Evolutionary conservation across 2,113 vertebrate species (phyloP).

Genomic region (Osmerus eperlanus): DNA sequence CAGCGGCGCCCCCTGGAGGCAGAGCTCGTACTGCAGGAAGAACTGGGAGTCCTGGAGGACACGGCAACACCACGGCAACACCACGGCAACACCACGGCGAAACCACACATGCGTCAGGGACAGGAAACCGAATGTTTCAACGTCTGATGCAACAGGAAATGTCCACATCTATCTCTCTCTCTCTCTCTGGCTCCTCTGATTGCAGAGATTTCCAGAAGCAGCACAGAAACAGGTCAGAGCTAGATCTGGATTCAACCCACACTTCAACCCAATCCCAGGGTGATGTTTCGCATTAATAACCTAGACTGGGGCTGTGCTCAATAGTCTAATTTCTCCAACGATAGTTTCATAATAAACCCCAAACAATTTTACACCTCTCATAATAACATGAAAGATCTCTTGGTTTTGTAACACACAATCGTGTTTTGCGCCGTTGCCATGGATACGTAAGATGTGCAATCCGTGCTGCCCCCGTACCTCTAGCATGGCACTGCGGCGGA

Average conservation of each 20-base stretch:
- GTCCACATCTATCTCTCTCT: neutral
- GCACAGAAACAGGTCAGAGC: neutral
- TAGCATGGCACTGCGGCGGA: conserved; percentile 85
- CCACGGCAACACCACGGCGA: neutral
- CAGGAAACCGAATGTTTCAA: neutral
- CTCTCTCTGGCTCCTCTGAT: neutral
- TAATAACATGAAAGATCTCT: neutral
- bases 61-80: neutral
- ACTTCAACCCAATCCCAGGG: too few species aligned
- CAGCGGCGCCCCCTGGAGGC: conserved; percentile 77
- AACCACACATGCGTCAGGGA: neutral
- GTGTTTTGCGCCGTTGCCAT: too few species aligned
- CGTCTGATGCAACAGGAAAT: neutral
- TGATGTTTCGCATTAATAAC: too few species aligned
- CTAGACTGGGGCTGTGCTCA: too few species aligned
- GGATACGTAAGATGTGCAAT: neutral
- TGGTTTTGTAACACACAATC: neutral
- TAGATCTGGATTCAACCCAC: neutral
- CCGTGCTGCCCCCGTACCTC: conserved; percentile 67
- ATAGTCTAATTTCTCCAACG: too few species aligned
- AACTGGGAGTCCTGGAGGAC: conserved; percentile 83
- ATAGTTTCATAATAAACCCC: too few species aligned
- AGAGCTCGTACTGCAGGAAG: conserved; percentile 87
- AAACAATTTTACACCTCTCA: too few species aligned
- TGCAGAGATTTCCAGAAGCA: neutral